Percentiles rank a stretch among this genome's conserved stretches.
Evolutionary conservation across 2,888 invertebrate species (phyloP).

Genomic region (Scaptomyza cyrtandrae): DNA sequence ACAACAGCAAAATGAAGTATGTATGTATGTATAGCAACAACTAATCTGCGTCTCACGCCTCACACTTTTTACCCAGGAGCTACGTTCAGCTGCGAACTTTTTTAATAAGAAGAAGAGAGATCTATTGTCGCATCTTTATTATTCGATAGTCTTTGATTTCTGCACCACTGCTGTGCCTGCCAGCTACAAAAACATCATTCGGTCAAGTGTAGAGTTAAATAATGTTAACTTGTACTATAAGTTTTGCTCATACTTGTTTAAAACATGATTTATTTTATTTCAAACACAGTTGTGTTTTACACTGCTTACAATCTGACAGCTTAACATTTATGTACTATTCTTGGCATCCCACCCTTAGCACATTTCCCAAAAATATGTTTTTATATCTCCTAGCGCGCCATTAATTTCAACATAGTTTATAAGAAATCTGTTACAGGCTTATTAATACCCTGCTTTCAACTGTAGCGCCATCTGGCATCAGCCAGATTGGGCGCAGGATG

Average conservation of each 20-base stretch:
- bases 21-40: too few species aligned
- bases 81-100: too few species aligned
- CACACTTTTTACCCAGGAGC: too few species aligned
- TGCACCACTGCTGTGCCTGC: too few species aligned
- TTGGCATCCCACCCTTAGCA: conserved; percentile 45
- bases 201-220: too few species aligned
- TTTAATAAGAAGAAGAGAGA: too few species aligned
- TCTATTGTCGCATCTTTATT: too few species aligned
- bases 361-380: conserved; percentile 56
- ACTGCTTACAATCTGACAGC: conserved; percentile 3
- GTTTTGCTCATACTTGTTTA: too few species aligned
- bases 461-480: conserved; percentile 70
- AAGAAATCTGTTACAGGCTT: conserved; percentile 75
- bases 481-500: conserved; percentile 15
- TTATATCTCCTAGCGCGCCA: conserved; percentile 31
- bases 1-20: too few species aligned
- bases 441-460: conserved; percentile 51
- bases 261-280: not conserved
- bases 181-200: too few species aligned
- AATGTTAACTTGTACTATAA: not conserved
- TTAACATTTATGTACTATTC: conserved; percentile 8
- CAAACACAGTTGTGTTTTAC: conserved; percentile 1
- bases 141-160: too few species aligned
- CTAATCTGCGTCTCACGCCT: too few species aligned
- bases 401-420: conserved; percentile 65